Base-by-base conservation (phyloP, 2,888 invertebrate species). In the Teleiodes luculella region DNA sequence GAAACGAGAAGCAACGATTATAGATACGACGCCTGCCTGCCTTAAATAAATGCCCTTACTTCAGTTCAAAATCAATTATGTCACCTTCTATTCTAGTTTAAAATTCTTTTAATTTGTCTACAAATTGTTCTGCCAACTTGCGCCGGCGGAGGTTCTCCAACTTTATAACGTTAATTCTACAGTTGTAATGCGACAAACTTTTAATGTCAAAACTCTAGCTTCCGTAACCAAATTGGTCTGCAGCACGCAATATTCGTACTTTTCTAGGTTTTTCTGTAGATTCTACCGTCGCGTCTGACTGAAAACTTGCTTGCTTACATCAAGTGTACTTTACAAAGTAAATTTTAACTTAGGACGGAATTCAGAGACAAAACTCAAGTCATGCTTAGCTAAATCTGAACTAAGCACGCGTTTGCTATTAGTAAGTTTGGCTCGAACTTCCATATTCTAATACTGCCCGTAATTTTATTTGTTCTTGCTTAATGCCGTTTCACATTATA, bases 161-260 rank as follows among this genome's bases (percentile, higher is more conserved):
- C 7, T 24, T 41, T 43, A 24, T 28, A 24, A 43, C 28, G 43
- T 43, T 43, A 28, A 28, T 43, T 41, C 43, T 43, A 43, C 43
- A 43, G 28, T 6, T 28, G n/a, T 24, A 28, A 28, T 28, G 43
- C 14, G 43, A 43, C 43, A 43, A 37, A 43, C 24, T 43, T 43
- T 43, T 43, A 28, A 43, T 28, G 24, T n/a, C 20, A 20, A 18
- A 43, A 13, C 13, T 13, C 20, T 10, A 8, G 43, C 28, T 28
- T 43, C 43, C 43, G 28, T 7, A 28, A 20, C 28, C 43, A 28
- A 43, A 43, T 43, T 43, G 43, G 43, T 28, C 10, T 20, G n/a
- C 24, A 28, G 5, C 43, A 43, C 43, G 43, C 43, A 28, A 43
- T 13, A 20, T 28, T 43, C n/a, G 20, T 28, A 43, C 13, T 10